Percentiles rank a stretch among this genome's conserved stretches.
These are phyloP conservation scores for Phrixothrix hirtus DNA, from an alignment of 2,888 invertebrate genomes.

Conservation along the genomic window DNA sequence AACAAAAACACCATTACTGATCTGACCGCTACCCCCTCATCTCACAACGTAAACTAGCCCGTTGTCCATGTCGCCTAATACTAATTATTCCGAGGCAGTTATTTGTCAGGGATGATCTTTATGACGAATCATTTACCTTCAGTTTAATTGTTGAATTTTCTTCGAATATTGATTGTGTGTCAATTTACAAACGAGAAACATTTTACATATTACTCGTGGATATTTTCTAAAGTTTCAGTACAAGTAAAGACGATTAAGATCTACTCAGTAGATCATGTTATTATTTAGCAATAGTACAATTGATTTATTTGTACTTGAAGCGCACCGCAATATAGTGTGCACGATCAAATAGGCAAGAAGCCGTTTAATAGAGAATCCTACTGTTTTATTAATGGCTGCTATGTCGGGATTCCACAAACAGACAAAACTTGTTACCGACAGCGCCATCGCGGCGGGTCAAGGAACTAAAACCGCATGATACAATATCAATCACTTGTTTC, in stretches of 20 bases:
- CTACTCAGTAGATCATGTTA: constrained; percentile 41
- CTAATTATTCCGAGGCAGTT: constrained; percentile 28
- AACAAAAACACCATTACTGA: constrained; percentile 52
- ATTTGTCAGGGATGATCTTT: constrained; percentile 10
- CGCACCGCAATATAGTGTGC: constrained; percentile 45
- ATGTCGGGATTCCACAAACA: constrained; percentile 49
- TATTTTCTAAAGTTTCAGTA: too few species aligned
- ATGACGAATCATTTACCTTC: constrained; percentile 12
- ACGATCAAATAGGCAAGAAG: constrained; percentile 49
- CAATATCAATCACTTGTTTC: constrained; percentile 53
- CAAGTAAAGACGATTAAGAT: too few species aligned
- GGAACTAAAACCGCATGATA: constrained; percentile 47
- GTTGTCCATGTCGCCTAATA: constrained; percentile 27
- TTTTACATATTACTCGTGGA: too few species aligned
- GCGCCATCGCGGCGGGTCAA: constrained; percentile 42
- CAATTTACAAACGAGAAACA: constrained; percentile 11
- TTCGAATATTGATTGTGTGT: constrained; percentile 6
- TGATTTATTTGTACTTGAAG: constrained; percentile 46
- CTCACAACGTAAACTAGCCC: constrained; percentile 29
- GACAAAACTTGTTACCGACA: constrained; percentile 48
- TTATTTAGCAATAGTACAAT: constrained; percentile 48
- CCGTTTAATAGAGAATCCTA: constrained; percentile 50
- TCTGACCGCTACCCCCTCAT: constrained; percentile 37
- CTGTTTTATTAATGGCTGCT: constrained; percentile 54
- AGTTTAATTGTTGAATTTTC: constrained; percentile 10